These are phyloP conservation scores for Donacobius atricapilla DNA, from an alignment of 2,113 vertebrate species.

Conservation along the genomic window DNA sequence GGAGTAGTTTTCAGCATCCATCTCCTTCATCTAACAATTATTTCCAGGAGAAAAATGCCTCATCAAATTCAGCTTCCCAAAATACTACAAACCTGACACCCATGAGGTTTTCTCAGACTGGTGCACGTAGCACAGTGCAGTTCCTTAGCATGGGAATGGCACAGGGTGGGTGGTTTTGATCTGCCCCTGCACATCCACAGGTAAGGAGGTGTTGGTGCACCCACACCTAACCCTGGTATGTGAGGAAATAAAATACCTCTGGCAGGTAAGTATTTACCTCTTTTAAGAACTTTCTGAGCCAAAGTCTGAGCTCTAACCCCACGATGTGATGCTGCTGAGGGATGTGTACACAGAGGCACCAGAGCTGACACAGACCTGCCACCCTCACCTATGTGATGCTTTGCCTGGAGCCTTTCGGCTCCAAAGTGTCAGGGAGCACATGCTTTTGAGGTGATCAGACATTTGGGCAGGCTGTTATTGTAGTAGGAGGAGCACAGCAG, in stretches of 20 bases:
- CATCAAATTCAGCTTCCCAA: not conserved
- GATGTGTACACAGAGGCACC: accelerated
- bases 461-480: not conserved
- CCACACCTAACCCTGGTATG: not conserved
- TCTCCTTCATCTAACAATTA: not conserved
- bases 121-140: accelerated
- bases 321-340: not conserved
- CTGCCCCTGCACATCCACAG: not conserved
- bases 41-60: not conserved
- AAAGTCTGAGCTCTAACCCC: not conserved
- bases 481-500: not conserved
- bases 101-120: not conserved
- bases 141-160: not conserved
- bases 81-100: no score
- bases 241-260: not conserved
- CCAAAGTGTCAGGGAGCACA: not conserved
- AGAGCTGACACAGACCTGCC: not conserved
- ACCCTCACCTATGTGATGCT: not conserved
- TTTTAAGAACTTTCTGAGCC: not conserved
- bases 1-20: not conserved
- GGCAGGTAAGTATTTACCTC: not conserved
- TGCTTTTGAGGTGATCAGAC: not conserved
- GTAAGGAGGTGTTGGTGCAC: not conserved
- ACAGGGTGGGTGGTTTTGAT: accelerated
- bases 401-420: not conserved